phyloP scores from a whole-genome alignment of 2,113 vertebrate genomes.

The Rattus rattus region DNA sequence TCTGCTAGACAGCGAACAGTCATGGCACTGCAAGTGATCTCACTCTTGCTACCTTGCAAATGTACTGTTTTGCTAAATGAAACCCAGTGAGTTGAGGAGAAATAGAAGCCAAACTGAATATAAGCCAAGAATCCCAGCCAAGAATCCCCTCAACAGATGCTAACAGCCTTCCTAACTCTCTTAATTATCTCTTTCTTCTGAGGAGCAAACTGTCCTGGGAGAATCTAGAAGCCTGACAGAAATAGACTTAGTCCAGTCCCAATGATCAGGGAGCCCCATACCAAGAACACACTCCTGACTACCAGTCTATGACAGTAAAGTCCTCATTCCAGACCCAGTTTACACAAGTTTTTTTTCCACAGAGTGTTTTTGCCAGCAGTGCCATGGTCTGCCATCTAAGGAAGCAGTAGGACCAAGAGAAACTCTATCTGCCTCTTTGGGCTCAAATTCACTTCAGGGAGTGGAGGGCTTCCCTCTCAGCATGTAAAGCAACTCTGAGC shows the following conservation, averaged over 20 bases:
- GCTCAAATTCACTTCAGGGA: background rate
- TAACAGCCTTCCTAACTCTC: background rate
- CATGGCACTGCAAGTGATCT: background rate
- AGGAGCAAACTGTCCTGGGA: background rate
- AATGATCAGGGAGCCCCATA: background rate
- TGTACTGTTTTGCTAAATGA: constrained; percentile 2
- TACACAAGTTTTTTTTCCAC: background rate
- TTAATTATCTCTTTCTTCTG: background rate
- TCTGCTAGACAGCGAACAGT: background rate
- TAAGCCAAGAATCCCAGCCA: background rate
- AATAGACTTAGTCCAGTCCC: background rate
- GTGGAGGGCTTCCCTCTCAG: background rate
- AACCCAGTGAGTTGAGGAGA: background rate
- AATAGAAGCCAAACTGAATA: background rate
- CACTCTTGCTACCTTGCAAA: background rate
- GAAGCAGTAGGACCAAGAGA: background rate
- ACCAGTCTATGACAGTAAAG: background rate
- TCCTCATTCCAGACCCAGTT: background rate
- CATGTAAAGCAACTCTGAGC: background rate
- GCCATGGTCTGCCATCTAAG: background rate
- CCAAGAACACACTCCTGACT: background rate
- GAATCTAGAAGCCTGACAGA: background rate
- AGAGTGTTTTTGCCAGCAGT: background rate
- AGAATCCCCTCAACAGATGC: background rate
- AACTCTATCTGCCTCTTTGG: background rate